A percentile compares a stretch with the other conserved stretches of the same genome.
phyloP scores from a whole-genome alignment of 2,888 invertebrate genomes.

The Anarsia innoxiella region DNA sequence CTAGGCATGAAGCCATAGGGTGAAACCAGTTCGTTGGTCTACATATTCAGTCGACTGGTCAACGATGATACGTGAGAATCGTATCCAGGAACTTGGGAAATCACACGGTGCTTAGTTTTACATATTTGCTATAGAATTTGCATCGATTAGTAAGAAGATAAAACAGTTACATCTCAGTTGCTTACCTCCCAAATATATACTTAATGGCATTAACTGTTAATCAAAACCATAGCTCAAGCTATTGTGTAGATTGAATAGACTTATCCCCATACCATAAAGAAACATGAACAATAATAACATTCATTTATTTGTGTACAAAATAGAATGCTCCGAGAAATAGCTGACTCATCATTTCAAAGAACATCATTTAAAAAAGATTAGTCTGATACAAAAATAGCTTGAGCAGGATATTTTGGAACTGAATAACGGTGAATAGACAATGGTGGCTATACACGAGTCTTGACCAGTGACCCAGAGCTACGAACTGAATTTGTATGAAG shows the following conservation, averaged over 20 bases:
- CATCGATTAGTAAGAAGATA: no score
- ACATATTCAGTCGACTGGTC: slow-evolving; percentile 66
- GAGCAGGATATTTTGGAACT: slow-evolving; percentile 27
- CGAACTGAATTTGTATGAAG: slow-evolving; percentile 19
- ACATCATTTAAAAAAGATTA: slow-evolving; percentile 8
- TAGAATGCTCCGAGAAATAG: not conserved
- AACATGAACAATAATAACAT: not conserved
- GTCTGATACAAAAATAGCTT: slow-evolving; percentile 19
- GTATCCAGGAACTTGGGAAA: slow-evolving; percentile 59
- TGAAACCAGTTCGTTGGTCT: slow-evolving; percentile 70
- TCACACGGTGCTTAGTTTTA: slow-evolving; percentile 19
- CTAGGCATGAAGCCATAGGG: slow-evolving; percentile 56
- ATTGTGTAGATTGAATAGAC: no score
- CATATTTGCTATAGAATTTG: no score
- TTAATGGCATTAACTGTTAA: no score
- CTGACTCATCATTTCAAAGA: not conserved
- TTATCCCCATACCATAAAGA: no score
- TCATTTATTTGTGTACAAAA: not conserved
- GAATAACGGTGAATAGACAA: slow-evolving; percentile 41
- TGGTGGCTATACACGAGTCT: slow-evolving; percentile 20
- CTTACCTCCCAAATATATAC: no score
- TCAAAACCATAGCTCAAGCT: no score
- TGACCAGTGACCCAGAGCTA: slow-evolving; percentile 19
- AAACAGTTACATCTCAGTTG: no score
- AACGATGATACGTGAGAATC: slow-evolving; percentile 60